Percentiles rank a stretch among this genome's conserved stretches.
Conservation (phyloP, 2,888 invertebrate genomes). For the Pseudeuparius sepicola region DNA sequence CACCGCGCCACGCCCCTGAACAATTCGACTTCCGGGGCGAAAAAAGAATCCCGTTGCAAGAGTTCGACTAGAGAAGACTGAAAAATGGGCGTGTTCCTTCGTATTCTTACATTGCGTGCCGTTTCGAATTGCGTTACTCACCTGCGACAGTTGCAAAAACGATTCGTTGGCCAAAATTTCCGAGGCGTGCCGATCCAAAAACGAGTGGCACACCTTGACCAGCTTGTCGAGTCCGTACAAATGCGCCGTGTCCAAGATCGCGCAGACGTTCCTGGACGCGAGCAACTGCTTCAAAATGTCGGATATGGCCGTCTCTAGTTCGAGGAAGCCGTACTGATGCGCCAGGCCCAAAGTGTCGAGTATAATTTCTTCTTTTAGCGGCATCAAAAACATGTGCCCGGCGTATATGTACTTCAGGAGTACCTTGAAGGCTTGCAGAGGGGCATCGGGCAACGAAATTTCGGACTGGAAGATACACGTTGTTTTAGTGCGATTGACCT, state of each 20-base stretch:
- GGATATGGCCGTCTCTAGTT: constrained; percentile 84
- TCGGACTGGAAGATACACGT: constrained; percentile 55
- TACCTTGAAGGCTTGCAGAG: constrained; percentile 76
- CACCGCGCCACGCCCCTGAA: constrained; percentile 83
- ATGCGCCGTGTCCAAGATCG: constrained; percentile 88
- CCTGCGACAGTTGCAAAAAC: constrained; percentile 75
- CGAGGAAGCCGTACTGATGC: constrained; percentile 91
- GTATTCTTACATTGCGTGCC: background rate
- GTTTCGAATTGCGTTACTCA: constrained; percentile 37
- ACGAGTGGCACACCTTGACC: constrained; percentile 75
- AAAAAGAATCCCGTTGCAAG: constrained; percentile 87
- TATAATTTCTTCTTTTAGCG: constrained; percentile 58
- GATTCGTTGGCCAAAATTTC: constrained; percentile 77
- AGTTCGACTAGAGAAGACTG: constrained; percentile 74
- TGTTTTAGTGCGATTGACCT: background rate
- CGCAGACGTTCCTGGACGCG: constrained; percentile 81
- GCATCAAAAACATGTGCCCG: constrained; percentile 56
- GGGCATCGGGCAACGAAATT: constrained; percentile 76
- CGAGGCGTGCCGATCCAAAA: constrained; percentile 80
- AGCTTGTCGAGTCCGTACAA: constrained; percentile 56
- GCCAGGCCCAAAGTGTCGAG: constrained; percentile 74
- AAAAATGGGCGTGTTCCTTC: constrained; percentile 20
- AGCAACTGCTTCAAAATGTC: constrained; percentile 86
- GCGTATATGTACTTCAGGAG: constrained; percentile 93
- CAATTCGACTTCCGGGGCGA: constrained; percentile 90